Base-by-base conservation (phyloP, 2,888 invertebrate species). In the Hypselothyrea guttata region DNA sequence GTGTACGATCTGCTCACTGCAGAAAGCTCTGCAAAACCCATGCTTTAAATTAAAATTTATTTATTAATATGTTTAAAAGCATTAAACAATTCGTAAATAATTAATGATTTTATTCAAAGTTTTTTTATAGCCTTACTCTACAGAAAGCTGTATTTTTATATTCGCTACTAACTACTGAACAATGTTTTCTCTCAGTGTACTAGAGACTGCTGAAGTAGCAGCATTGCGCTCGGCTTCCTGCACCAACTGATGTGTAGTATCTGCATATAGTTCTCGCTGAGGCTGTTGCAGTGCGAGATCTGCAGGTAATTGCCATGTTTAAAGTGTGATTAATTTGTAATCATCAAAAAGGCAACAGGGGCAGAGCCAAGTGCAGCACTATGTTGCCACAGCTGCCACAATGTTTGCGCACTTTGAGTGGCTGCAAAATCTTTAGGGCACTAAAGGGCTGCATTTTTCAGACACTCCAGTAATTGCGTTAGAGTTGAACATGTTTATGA, bases 291-390 rank as follows among this genome's bases (percentile, higher is more conserved):
- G 53, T 34, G 66, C 54, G 57, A n/a, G n/a, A 2, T 22, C 22
- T 56, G 70, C n/a, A 27, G 46, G 77, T 82, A 82, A 82, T 82
- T 82, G 83, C 79, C 83, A 82, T 82, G 83, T 82, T 83, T 83
- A 81, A 82, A 83, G 81, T 82, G 81, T 82, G 81, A 82, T 82
- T 82, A 82, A 82, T 82, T 82, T 83, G 81, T 83, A 81, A 81
- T 81, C 81, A 81, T 82, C 79, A 77, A 76, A 77, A 75, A 82
- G 75, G 78, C 77, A 76, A 75, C n/a, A n/a, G n/a, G n/a, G 75
- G 63, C 55, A 70, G 69, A 63, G 58, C 65, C 62, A 62, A 48
- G 51, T 45, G 37, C 46, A 44, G 27, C 15, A 37, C 15, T n/a
- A 33, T 73, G 40, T 34, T 47, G 61, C 55, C 41, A 33, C 37